Base-by-base conservation (phyloP, 2,888 invertebrate genomes). In the Peribatodes rhomboidaria region DNA sequence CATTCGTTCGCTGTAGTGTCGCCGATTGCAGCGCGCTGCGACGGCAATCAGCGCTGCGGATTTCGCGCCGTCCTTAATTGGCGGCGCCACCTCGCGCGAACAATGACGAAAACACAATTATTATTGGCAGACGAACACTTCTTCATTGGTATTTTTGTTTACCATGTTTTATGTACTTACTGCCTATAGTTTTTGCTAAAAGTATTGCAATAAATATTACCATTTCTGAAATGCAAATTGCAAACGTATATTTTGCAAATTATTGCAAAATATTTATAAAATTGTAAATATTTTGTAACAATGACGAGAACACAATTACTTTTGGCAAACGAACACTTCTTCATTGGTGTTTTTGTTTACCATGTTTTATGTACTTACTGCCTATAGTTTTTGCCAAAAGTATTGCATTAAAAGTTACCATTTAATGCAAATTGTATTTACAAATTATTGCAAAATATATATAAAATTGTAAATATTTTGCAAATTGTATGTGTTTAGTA, bases 21-120 rank as follows among this genome's bases (percentile, higher is more conserved):
- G 16, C 60, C 52, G 50, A 62, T 44, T 59, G 66, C 54, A 63
- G 56, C 46, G 14, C 13, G 55, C 33, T 57, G 53, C 50, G 50
- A 50, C 61, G 37, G 47, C 72, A 73, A 73, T 73, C 72, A 69
- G 37, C 68, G 68, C 61, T 71, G 70, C 70, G 71, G 69, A 68
- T 68, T 69, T 68, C 61, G 52, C 71, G 56, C 65, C 44, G n/a
- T 59, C 65, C 42, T 63, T 73, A 73, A 73, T 73, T 71, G 70
- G 69, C 60, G 35, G 16, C 61, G 52, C 61, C 61, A 67, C 59
- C 47, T 18, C 55, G 18, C 56, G 39, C 20, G 27, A 52, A 52
- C 52, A 56, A 27, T 56, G 27, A n/a, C 22, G 10, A 13, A 9
- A 39, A 50, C 55, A 31, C 35, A 56, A 44, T 56, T 56, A 33